Evolutionary conservation across 2,113 vertebrate genomes (phyloP), one percentile per base, ranked within the genome.

Genomic region (Psilopogon haemacephalus): DNA sequence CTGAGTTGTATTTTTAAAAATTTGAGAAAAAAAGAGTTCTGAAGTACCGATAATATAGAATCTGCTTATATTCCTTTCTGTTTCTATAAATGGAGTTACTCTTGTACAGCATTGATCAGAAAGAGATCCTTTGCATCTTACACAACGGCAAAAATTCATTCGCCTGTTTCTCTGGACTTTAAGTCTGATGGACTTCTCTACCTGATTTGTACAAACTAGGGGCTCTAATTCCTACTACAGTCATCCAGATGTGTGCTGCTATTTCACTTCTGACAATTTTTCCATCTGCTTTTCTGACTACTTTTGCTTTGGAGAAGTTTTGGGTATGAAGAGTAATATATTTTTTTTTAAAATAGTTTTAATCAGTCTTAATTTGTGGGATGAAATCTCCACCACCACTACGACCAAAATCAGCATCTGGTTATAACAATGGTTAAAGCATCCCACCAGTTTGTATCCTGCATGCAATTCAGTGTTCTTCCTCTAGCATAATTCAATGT

Each of bases 41-140:
- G 5, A 58, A 69, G 10, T 4, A 21, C 35, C 46, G 13, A 37
- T 5, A 38, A 86, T 50, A 92, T 54, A 71, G 8, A 68, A 68
- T 44, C 5, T 33, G 33, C 23, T 86, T 79, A 62, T 59, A 37
- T 46, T 75, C 35, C 44, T 58, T 60, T 74, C 55, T 72, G 26
- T 80, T 76, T 89, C 67, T 86, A 80, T 78, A 83, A 93, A 93
- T 26, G 60, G 64, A 79, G 24, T 63, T 95, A 70, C 32, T 90
- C 28, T 58, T 95, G 71, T 37, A 72, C 27, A 88, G 44, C 35
- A 84, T 72, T 94, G 56, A 64, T 60, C 17, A 76, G 38, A 92
- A 89, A 73, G 26, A 84, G 33, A 37, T 68, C 52, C n/a, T 89
- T 88, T 78, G 11, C 44, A 88, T 24, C 37, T 60, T 62, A 72